Percentiles rank a stretch among this genome's conserved stretches.
These are phyloP conservation scores for Epizoanthus stellaris DNA, from an alignment of 92 coral and sea anemone species.

Conservation along the genomic window DNA sequence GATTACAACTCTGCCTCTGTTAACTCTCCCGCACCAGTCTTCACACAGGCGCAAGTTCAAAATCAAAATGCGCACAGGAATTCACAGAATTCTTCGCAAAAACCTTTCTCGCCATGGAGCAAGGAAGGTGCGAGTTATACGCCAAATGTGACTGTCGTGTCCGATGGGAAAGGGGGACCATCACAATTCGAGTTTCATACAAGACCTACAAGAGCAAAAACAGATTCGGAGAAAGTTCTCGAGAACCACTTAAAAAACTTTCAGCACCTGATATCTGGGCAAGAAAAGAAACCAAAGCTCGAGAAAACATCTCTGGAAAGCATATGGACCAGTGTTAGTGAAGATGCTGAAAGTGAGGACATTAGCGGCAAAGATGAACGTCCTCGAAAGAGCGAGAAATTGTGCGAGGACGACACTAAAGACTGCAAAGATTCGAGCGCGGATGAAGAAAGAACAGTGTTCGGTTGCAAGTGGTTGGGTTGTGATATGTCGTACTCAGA, in stretches of 20 bases:
- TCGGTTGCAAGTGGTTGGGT: conserved; percentile 84
- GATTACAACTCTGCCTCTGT: conserved; percentile 23
- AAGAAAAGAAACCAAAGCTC: conserved; percentile 65
- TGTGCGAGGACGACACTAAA: conserved; percentile 34
- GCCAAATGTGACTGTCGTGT: conserved; percentile 86
- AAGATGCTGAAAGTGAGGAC: conserved; percentile 22
- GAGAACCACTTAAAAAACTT: conserved; percentile 85
- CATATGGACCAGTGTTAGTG: conserved; percentile 55
- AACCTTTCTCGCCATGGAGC: conserved; percentile 53
- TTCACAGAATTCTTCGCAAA: conserved; percentile 27
- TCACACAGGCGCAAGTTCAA: conserved; percentile 28
- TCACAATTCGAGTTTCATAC: conserved; percentile 61
- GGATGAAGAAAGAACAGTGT: conserved; percentile 66
- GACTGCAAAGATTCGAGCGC: conserved; percentile 55
- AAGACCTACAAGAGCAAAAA: conserved; percentile 42
- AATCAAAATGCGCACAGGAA: conserved; percentile 29
- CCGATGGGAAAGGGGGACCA: conserved; percentile 80
- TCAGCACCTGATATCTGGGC: conserved; percentile 68
- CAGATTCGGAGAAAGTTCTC: conserved; percentile 86
- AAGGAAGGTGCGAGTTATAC: conserved; percentile 71
- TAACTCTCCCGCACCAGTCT: background rate
- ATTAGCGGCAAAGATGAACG: conserved; percentile 46
- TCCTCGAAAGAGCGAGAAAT: conserved; percentile 62
- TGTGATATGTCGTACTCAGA: conserved; percentile 90
- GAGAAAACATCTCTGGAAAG: conserved; percentile 41